Evolutionary conservation across 2,797 vertebrate genomes (phyloP).

Genomic region (Loriculus beryllinus): DNA sequence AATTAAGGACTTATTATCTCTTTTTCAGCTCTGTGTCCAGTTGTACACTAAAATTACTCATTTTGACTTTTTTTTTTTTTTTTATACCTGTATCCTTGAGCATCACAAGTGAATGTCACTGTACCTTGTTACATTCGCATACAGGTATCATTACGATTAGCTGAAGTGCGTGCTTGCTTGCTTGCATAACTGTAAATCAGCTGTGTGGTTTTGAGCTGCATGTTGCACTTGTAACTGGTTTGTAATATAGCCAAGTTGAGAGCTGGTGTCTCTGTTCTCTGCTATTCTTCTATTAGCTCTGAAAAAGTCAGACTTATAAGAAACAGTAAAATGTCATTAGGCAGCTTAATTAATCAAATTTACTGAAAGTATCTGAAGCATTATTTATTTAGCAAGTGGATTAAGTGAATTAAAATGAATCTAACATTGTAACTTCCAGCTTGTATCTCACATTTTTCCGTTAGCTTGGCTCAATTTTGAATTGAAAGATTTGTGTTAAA

Average conservation of each 20-base stretch:
- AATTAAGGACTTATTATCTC: neutral
- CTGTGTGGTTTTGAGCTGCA: neutral
- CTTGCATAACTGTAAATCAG: slow-evolving; percentile 27
- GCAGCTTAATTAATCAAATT: slow-evolving; percentile 2
- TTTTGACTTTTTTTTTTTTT: neutral
- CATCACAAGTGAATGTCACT: neutral
- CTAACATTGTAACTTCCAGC: neutral
- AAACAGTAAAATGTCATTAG: neutral
- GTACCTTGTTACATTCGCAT: neutral
- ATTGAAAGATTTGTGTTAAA: neutral
- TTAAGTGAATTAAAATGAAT: neutral
- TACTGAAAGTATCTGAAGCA: neutral
- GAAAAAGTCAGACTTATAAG: neutral
- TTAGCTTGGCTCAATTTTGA: neutral
- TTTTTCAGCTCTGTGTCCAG: neutral
- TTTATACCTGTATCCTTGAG: neutral
- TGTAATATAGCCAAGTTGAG: neutral
- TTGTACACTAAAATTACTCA: neutral
- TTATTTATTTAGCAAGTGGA: neutral
- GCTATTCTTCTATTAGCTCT: neutral
- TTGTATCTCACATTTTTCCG: neutral
- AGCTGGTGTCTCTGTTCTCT: neutral
- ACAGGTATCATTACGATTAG: neutral
- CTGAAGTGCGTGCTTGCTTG: neutral
- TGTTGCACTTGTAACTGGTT: neutral